These are phyloP conservation scores for Heliconius aoede DNA, from an alignment of 2,888 invertebrate species.

Conservation along the genomic window DNA sequence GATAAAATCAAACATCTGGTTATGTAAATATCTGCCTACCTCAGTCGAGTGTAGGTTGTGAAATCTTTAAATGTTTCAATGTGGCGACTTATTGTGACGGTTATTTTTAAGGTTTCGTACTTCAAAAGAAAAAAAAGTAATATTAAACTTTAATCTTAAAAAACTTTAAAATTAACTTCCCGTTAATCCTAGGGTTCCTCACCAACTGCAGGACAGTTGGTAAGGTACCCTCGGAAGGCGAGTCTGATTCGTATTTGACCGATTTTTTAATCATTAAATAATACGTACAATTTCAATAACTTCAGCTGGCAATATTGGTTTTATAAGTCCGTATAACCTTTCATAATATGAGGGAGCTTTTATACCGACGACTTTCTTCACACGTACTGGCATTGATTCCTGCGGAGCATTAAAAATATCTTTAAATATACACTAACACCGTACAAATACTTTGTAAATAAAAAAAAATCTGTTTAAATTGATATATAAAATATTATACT, in stretches of 20 bases:
- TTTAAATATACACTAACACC: neutral
- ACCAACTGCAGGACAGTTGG: no score
- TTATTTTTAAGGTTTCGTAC: no score
- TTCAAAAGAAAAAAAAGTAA: no score
- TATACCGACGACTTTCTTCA: constrained; percentile 65
- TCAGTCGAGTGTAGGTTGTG: no score
- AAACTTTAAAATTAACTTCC: no score
- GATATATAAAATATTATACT: neutral
- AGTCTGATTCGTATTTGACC: neutral
- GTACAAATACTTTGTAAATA: neutral
- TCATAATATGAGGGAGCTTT: constrained; percentile 73
- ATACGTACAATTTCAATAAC: constrained; percentile 65
- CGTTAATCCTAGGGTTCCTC: no score
- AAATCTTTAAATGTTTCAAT: no score
- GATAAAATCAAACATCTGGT: neutral
- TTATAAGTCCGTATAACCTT: constrained; percentile 68
- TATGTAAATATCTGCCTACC: no score
- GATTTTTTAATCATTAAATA: neutral
- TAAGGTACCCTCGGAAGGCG: no score
- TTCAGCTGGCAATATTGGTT: constrained; percentile 65
- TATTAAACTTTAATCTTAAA: no score
- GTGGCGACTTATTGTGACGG: no score
- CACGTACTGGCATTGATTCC: constrained; percentile 73
- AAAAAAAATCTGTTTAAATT: neutral
- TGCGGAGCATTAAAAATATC: constrained; percentile 46